Base-by-base conservation (phyloP, 1,140 invertebrate species). In the Pogonus chalceus region DNA sequence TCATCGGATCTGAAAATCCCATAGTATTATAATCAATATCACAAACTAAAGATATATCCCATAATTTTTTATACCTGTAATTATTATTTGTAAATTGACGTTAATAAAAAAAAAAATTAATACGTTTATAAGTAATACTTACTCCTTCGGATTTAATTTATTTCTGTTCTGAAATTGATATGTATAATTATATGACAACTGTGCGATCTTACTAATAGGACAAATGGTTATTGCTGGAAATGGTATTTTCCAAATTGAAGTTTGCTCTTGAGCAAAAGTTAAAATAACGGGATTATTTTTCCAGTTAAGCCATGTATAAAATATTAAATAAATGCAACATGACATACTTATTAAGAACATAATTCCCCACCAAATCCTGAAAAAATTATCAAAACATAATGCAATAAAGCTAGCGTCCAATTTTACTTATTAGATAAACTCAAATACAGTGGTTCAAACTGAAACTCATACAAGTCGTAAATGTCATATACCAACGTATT, bases 281-380 rank as follows among this genome's bases (percentile, higher is more conserved):
- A 52, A 7, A 12, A 52, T 52, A 10, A 52, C 50, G 3, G 50
- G 50, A 52, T 3, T 52, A 23, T 52, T 14, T 52, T 39, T 20
- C 50, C 50, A 52, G 9, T 52, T 52, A 10, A 20, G 47, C 50
- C 50, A 52, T 3, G 26, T 21, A 7, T 52, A 9, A 9, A 3
- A 47, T 20, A 52, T 52, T 9, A 52, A 37, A 7, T 9, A 39
- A 7, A 20, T 3, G 21, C 50, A 52, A 7, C 4, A 4, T 7
- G 7, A 7, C 4, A 52, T 12, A 37, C 50, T 35, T 35, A 39
- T 3, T 20, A 39, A 7, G n/a, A 52, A 52, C 12, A 52, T 22
- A 31, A 35, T 35, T 31, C 47, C 2, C 50, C 50, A 52, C 24
- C 24, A 52, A 3, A 52, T 39, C 21, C 50, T 52, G 21, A 9